Percentiles rank a stretch among this genome's conserved stretches.
Conservation (phyloP, 2,888 invertebrate genomes). For the Nomada lathburiana region DNA sequence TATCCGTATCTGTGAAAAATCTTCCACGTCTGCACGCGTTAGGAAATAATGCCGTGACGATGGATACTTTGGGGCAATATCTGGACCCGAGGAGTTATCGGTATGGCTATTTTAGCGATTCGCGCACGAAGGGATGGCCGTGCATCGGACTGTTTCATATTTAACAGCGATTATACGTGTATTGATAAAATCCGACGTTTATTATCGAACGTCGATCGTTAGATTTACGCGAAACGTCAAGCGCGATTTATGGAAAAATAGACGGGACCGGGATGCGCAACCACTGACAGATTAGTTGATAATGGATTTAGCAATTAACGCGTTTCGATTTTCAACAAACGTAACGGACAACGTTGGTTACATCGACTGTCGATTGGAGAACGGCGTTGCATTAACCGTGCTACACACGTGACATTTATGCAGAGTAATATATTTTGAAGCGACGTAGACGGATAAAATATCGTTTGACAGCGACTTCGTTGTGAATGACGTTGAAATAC, state of each 20-base stretch:
- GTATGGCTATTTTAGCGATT: slow-evolving; percentile 5
- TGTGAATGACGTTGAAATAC: too few relatives aligned
- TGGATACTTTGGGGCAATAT: slow-evolving; percentile 11
- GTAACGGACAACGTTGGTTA: neutral
- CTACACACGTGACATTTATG: too few relatives aligned
- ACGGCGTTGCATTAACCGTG: too few relatives aligned
- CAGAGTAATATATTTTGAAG: too few relatives aligned
- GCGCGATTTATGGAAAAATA: slow-evolving; percentile 5
- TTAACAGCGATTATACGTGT: slow-evolving; percentile 3
- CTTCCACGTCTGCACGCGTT: neutral
- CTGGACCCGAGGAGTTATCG: neutral
- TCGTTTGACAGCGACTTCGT: too few relatives aligned
- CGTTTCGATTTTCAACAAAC: neutral
- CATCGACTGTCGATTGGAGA: neutral
- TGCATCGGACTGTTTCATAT: slow-evolving; percentile 6
- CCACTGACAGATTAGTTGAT: neutral
- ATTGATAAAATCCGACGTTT: neutral
- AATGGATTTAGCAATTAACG: neutral
- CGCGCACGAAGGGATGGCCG: neutral
- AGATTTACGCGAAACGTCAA: neutral
- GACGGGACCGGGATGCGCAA: neutral
- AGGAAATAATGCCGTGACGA: neutral
- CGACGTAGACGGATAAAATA: too few relatives aligned
- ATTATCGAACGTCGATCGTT: neutral
- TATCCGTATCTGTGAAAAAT: too few relatives aligned